Evolutionary conservation across 2,888 invertebrate genomes (phyloP).

Genomic region (Dryocosmus kuriphilus): DNA sequence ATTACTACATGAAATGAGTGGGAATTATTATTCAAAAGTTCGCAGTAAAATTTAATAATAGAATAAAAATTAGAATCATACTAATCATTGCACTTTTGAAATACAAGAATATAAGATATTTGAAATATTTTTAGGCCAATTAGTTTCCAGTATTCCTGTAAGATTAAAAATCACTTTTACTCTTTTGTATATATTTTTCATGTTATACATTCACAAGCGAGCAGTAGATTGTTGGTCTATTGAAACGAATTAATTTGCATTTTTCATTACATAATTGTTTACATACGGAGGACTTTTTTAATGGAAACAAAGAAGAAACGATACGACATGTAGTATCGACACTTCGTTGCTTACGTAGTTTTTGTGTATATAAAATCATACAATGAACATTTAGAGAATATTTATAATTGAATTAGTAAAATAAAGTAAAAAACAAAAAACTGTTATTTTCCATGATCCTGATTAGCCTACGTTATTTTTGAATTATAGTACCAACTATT

Average conservation of each 20-base stretch:
- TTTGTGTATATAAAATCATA: constrained; percentile 34
- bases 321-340: not conserved
- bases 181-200: not conserved
- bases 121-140: not conserved
- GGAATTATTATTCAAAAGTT: not conserved
- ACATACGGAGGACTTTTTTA: not conserved
- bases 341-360: constrained; percentile 28
- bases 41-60: not conserved
- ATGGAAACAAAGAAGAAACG: not conserved
- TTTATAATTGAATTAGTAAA: constrained; percentile 40
- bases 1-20: not conserved
- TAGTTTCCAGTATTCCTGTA: not conserved
- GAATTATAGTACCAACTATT: not conserved
- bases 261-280: not conserved
- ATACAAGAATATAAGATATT: not conserved
- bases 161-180: not conserved
- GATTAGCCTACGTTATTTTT: not conserved
- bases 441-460: not conserved
- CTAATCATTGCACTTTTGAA: not conserved
- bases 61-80: not conserved
- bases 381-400: constrained; percentile 31
- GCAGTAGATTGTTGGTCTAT: not conserved
- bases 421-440: constrained; percentile 31
- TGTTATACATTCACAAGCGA: not conserved
- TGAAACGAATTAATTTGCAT: not conserved